Evolutionary conservation across 2,797 vertebrate genomes (phyloP), one percentile per base, ranked within the genome.

Genomic region (Aselliscus stoliczkanus): DNA sequence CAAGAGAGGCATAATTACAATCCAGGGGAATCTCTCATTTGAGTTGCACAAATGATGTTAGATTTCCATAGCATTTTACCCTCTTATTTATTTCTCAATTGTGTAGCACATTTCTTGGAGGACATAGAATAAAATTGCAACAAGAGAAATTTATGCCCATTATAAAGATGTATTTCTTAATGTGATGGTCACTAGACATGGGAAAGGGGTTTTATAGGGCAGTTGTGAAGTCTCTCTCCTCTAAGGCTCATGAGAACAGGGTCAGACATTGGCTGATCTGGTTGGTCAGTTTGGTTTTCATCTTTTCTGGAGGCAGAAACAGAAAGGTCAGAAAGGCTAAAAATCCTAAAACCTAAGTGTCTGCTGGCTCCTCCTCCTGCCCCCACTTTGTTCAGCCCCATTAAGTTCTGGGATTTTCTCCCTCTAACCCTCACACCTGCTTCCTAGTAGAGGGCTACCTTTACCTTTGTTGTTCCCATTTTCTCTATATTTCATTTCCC

Each of bases 41-140:
- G 67, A 75, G 89, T 95, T 96, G 82, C 52, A 27, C 72, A 96
- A 91, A 81, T 87, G 60, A 92, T 50, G 65, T 82, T 70, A 42
- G 25, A 90, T 92, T 95, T 95, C 72, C 72, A 75, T 42, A 95
- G 80, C 58, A 84, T 39, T 95, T 96, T 92, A 72, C 65, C 25
- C 34, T 2, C 62, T 92, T 94, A 73, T 91, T 96, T 97, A 84
- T 95, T 95, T 96, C 50, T 84, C 5, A 7, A 75, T 94, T 80
- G 83, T 69, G 73, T 92, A 93, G 58, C 87, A 31, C 2, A 47
- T 90, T 94, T 93, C 76, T 93, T 88, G 34, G 52, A 94, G 86
- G 79, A 84, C 95, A 93, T 90, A 79, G 56, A n/a, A 52, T 70
- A 42, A 94, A 93, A 93, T 77, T 96, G 56, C 34, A 95, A 70